These are phyloP conservation scores for Odocoileus virginianus DNA, from an alignment of 2,113 vertebrate genomes.

Conservation along the genomic window DNA sequence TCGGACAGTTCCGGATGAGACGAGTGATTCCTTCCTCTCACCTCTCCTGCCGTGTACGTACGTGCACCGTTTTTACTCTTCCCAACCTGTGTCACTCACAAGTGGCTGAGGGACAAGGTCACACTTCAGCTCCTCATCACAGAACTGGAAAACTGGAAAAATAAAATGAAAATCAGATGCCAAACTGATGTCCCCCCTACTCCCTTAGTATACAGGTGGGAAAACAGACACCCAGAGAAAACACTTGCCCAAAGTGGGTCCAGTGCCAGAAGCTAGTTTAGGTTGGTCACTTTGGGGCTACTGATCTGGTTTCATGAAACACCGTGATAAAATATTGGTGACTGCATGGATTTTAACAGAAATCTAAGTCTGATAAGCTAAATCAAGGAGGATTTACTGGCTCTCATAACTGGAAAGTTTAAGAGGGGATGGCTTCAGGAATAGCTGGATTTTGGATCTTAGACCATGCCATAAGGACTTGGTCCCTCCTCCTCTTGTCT, in stretches of 20 bases:
- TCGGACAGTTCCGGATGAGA: no score
- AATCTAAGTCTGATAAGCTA: neutral
- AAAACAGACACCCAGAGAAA: neutral
- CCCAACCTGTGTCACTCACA: neutral
- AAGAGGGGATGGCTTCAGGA: neutral
- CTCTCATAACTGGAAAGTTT: neutral
- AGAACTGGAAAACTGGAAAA: neutral
- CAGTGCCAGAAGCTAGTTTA: neutral
- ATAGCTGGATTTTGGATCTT: neutral
- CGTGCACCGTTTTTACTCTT: no score
- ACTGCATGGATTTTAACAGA: neutral
- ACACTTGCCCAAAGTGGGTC: neutral
- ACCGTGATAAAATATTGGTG: neutral
- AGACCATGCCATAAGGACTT: neutral
- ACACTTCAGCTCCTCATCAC: neutral
- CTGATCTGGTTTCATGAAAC: neutral
- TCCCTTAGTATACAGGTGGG: neutral
- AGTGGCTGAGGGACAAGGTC: neutral
- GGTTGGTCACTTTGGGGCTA: neutral
- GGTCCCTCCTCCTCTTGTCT: neutral
- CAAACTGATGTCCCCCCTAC: neutral
- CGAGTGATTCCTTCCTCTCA: neutral
- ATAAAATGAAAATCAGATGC: neutral
- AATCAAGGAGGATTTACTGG: neutral
- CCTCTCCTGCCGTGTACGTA: neutral